A percentile compares a stretch with the other conserved stretches of the same genome.
Evolutionary conservation across 1,140 invertebrate genomes (phyloP).

Genomic region (Apis cerana): DNA sequence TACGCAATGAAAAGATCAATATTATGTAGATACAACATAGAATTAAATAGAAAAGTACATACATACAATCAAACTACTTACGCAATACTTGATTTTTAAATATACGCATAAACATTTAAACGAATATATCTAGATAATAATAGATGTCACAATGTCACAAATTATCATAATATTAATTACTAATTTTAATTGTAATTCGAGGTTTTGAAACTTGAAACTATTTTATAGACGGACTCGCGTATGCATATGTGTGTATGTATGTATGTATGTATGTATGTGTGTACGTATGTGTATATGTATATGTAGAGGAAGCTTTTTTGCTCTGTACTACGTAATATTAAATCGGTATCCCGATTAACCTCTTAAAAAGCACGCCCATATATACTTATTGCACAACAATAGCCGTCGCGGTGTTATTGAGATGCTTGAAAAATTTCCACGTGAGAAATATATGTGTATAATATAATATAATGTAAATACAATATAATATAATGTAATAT

Average conservation of each 20-base stretch:
- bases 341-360: slow-evolving; percentile 42
- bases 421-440: slow-evolving; percentile 27
- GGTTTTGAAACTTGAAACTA: not conserved
- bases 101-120: not conserved
- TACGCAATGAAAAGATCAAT: slow-evolving; percentile 18
- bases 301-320: slow-evolving; percentile 47
- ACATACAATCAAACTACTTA: slow-evolving; percentile 15
- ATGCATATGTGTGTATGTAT: not conserved
- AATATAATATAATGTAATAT: slow-evolving; percentile 37
- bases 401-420: slow-evolving; percentile 29
- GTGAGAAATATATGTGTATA: slow-evolving; percentile 36
- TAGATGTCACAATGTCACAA: not conserved
- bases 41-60: slow-evolving; percentile 6
- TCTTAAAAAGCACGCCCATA: slow-evolving; percentile 43
- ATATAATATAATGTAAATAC: slow-evolving; percentile 47
- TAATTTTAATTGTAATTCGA: slow-evolving; percentile 18
- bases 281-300: not conserved
- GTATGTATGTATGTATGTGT: not conserved
- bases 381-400: slow-evolving; percentile 22
- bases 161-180: not conserved
- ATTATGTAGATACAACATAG: not conserved
- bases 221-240: slow-evolving; percentile 5
- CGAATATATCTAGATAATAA: not conserved
- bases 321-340: slow-evolving; percentile 33
- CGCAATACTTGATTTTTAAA: slow-evolving; percentile 17